Base-by-base conservation (phyloP, 2,113 vertebrate species). In the Dromaius novaehollandiae region DNA sequence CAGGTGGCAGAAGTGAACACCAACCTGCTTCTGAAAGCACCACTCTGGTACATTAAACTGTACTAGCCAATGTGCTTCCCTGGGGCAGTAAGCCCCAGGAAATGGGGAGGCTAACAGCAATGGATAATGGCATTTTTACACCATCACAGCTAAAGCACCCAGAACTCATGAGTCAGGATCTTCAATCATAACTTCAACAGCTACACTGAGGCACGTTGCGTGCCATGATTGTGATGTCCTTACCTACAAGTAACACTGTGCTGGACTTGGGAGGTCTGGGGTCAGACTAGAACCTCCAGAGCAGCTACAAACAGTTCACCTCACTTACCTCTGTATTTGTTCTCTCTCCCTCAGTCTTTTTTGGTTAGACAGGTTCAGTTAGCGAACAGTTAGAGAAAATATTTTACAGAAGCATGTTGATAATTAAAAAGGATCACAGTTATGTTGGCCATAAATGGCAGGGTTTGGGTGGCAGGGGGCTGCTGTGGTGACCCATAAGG, bases 21-120 rank as follows among this genome's bases (percentile, higher is more conserved):
- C 38, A 60, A 60, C 15, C 79, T 69, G 26, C 42, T 73, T 34
- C 75, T 60, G 40, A 60, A 58, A 46, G 53, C 8, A 28, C 26
- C 17, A 10, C 32, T 74, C 60, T 58, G 18, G 21, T 68, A 9
- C 20, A 25, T 69, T 75, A 58, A 86, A 48, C 6, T 13, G 4
- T 19, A 38, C n/a, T 48, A 90, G 40, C 13, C 44, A 13, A 28
- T 3, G 1, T 1, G 1, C 36, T 40, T 1, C 70, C 66, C 26
- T 34, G 24, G 0, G 0, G 16, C 34, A 71, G 40, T 17, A 85
- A 34, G 2, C 3, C 19, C 36, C 11, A 5, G 36, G 11, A 75
- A 78, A 75, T 24, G 60, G 32, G 18, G 19, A 73, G 60, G 64
- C 18, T 64, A 24, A 69, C 65, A 7, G 60, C 18, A 42, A 63